Base-by-base conservation (phyloP, 2,797 vertebrate genomes). In the Coreius guichenoti region DNA sequence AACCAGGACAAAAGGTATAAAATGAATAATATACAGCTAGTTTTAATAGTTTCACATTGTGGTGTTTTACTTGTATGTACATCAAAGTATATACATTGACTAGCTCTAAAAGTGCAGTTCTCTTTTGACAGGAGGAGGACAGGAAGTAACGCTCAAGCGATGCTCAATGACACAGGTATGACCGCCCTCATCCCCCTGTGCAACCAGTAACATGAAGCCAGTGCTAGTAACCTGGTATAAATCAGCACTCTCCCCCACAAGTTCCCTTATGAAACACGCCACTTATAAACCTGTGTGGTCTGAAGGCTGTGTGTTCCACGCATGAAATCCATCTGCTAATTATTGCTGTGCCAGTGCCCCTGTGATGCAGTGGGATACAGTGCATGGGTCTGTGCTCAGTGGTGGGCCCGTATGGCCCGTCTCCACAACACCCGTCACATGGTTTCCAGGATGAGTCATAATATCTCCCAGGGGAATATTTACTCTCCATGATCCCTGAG, bases 1-100 rank as follows among this genome's bases (percentile, higher is more conserved):
- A 95, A 95, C 90, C 95, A 96, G 92, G 88, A 94, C 89, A 96
- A 95, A 91, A 96, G 95, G 95, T 95, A 85, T 89, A 33, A 4
- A 31, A 65, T 65, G 1, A 65, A 65, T 65, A 31, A 65, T 8
- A 65, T 65, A 14, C 61, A 3, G 6, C 26, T 17, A 17, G 26
- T 29, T 61, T 5, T 36, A 16, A 47, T 26, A 43, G 6, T 56
- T 65, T 39, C 2, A 36, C 12, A 39, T 12, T 4, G 17, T 43
- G n/a, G 4, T 63, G 26, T 47, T 39, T 65, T 26, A 26, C 21
- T 45, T 82, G 26, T 86, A 12, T 80, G 9, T 29, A 11, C 36
- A 51, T 54, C 12, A 51, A 51, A 19, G 3, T 29, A 45, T n/a
- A 58, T 39, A 31, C 3, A 7, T 6, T 65, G 33, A 36, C 6